Base-by-base conservation (phyloP, 2,797 vertebrate genomes). In the Lophotriccus pileatus region DNA sequence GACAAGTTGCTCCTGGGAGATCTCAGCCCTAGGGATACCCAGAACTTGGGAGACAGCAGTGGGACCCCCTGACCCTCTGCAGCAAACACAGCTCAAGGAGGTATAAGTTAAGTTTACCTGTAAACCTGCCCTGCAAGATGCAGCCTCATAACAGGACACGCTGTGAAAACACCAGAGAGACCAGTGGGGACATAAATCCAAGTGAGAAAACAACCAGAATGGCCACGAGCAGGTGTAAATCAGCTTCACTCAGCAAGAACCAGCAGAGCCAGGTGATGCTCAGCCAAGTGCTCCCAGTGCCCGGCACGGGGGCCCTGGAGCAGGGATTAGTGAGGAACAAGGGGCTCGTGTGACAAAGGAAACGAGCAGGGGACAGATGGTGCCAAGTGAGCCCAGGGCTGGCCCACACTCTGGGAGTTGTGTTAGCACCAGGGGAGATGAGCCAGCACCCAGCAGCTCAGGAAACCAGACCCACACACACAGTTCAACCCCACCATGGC, bases 361-460 rank as follows among this genome's bases (percentile, higher is more conserved):
- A 44, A 44, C 12, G 62, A 44, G 62, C 52, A 0, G 49, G 21
- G 84, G 32, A 55, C 7, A 24, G 4, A 6, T 0, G 0, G 20
- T 39, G 52, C 60, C 52, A 44, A 14, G 41, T 5, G 18, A 66
- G 24, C 34, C 11, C n/a, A 19, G 73, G 55, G 22, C 49, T 20
- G 50, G 7, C 68, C 56, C 66, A 8, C 5, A 1, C 3, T 6
- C 43, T 2, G 14, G 3, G 20, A 50, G 68, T 44, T 15, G 25
- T 1, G 2, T 19, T 34, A 43, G 20, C 0, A 0, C 41, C 1
- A 1, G 36, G 18, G n/a, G 10, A 53, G 23, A 21, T 4, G 36
- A 41, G 12, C 43, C 59, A 36, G 59, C 32, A 34, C 11, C 59
- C 43, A 41, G 37, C 20, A 10, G 52, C 39, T 36, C 43, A 9